A percentile compares a stretch with the other conserved stretches of the same genome.
These are phyloP conservation scores for Sisor rabdophorus DNA, from an alignment of 2,113 vertebrate species.

Conservation along the genomic window DNA sequence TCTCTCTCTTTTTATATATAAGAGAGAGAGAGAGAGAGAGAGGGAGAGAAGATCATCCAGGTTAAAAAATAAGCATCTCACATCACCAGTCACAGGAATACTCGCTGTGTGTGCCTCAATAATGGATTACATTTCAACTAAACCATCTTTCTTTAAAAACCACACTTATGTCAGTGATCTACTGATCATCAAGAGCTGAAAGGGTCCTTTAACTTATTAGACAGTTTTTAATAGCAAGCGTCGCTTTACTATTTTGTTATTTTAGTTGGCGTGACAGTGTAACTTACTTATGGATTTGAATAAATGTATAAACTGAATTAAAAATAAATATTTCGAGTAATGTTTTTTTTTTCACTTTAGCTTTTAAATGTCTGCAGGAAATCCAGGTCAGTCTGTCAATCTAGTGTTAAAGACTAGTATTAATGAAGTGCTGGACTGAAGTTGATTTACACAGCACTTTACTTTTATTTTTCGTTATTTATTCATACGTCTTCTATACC, in stretches of 20 bases:
- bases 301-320: neutral
- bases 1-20: no score
- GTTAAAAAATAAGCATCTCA: neutral
- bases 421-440: slow-evolving; percentile 11
- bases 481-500: no score
- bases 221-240: slow-evolving; percentile 1
- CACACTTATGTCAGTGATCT: neutral
- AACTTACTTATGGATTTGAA: slow-evolving; percentile 3
- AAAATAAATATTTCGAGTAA: neutral
- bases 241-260: neutral
- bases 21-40: neutral
- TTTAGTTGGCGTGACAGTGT: neutral
- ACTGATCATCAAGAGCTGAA: neutral
- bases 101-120: neutral
- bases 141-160: neutral
- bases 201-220: neutral
- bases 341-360: neutral
- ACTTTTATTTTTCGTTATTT: neutral
- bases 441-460: neutral
- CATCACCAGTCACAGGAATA: neutral
- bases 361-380: neutral
- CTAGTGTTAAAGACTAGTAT: neutral
- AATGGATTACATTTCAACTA: neutral
- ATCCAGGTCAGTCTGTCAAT: slow-evolving; percentile 9
- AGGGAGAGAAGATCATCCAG: neutral